These are phyloP conservation scores for Laspeyria flexula DNA, from an alignment of 2,888 invertebrate genomes.

Conservation along the genomic window DNA sequence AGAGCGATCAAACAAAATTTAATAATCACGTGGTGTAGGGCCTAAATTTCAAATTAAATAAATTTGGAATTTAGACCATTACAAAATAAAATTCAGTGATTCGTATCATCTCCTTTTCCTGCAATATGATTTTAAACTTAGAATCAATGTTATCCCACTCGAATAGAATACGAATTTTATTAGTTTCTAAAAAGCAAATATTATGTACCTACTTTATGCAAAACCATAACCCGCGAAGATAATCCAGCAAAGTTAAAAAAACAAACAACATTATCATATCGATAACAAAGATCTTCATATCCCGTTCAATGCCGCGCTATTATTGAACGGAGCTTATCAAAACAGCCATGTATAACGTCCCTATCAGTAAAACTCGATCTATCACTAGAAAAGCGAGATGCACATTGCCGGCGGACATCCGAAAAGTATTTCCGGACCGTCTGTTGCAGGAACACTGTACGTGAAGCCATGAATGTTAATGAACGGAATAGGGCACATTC, in stretches of 20 bases:
- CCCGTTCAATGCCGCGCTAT: conserved; percentile 20
- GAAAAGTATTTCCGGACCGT: conserved; percentile 69
- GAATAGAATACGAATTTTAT: too few species aligned
- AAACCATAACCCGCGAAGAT: not conserved
- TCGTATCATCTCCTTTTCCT: too few species aligned
- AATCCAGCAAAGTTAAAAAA: not conserved
- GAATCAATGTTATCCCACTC: too few species aligned
- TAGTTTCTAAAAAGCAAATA: too few species aligned
- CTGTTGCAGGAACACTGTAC: conserved; percentile 50
- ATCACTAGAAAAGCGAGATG: conserved; percentile 52
- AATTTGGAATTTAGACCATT: too few species aligned
- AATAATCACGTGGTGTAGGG: too few species aligned
- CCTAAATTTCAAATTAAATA: too few species aligned
- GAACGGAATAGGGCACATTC: conserved; percentile 21
- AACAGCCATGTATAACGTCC: conserved; percentile 18
- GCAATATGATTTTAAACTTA: too few species aligned
- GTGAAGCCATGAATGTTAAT: conserved; percentile 51
- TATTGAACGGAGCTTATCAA: conserved; percentile 25
- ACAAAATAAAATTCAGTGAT: too few species aligned
- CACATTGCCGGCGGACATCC: conserved; percentile 69
- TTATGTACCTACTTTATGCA: too few species aligned
- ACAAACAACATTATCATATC: conserved; percentile 14
- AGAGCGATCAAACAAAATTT: too few species aligned
- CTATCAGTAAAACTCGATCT: conserved; percentile 47
- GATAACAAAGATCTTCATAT: conserved; percentile 13